phyloP scores from a whole-genome alignment of 2,888 invertebrate genomes.

The Blastobasis lacticolella region DNA sequence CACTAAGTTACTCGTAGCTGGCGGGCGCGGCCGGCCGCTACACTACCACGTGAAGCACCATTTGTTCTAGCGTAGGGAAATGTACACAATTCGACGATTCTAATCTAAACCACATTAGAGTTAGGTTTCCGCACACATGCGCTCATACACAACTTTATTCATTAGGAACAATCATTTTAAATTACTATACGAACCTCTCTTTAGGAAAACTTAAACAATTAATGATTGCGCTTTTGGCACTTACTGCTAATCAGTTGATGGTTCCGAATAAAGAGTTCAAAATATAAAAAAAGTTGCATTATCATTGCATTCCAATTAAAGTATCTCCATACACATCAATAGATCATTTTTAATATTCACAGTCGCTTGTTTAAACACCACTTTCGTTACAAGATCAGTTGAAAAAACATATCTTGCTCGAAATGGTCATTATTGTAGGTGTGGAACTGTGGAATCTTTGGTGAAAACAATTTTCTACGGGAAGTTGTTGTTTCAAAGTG shows the following conservation, averaged over 20 bases:
- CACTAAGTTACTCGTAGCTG: conserved; percentile 24
- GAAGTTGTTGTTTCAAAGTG: too few species aligned
- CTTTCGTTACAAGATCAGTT: too few species aligned
- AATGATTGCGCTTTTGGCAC: conserved; percentile 65
- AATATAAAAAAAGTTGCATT: too few species aligned
- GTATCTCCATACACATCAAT: too few species aligned
- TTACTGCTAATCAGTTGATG: conserved; percentile 48
- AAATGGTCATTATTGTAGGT: too few species aligned
- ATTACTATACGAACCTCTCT: conserved; percentile 62
- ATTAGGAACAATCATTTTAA: conserved; percentile 71
- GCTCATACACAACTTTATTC: conserved; percentile 58
- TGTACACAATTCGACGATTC: conserved; percentile 67
- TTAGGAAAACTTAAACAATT: conserved; percentile 56
- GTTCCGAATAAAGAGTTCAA: neutral
- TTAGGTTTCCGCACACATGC: conserved; percentile 53
- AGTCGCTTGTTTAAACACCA: too few species aligned
- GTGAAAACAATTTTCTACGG: too few species aligned
- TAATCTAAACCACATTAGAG: conserved; percentile 63
- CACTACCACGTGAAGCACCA: conserved; percentile 72
- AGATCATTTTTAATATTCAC: too few species aligned
- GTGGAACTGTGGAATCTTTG: too few species aligned
- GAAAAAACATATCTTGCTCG: too few species aligned
- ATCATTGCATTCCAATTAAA: too few species aligned
- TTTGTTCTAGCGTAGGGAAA: conserved; percentile 74
- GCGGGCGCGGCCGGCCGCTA: conserved; percentile 31